phyloP scores from a whole-genome alignment of 2,797 vertebrate genomes.

The Malurus leucopterus region DNA sequence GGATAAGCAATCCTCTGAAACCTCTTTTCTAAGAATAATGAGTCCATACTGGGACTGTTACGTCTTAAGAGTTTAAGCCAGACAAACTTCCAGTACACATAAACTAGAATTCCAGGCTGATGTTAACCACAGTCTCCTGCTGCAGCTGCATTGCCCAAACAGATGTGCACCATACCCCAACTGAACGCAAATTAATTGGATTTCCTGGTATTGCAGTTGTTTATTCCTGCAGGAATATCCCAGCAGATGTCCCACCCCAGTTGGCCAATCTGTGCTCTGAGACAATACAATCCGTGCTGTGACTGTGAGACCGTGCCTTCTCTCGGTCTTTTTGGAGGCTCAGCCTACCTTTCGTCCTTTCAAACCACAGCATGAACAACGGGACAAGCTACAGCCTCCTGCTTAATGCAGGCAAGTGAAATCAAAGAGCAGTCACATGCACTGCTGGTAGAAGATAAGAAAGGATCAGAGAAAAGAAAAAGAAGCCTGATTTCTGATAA shows the following conservation, averaged over 20 bases:
- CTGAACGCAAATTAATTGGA: background rate
- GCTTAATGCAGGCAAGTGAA: background rate
- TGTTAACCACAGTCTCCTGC: background rate
- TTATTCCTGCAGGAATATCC: background rate
- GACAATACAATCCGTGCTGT: background rate
- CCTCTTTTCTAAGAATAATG: background rate
- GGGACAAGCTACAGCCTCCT: background rate
- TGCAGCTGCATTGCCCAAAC: slow-evolving; percentile 30
- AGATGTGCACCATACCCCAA: background rate
- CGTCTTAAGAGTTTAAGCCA: background rate
- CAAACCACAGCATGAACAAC: background rate
- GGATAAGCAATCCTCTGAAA: background rate
- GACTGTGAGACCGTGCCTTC: background rate
- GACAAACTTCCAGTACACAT: background rate
- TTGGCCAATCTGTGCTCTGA: background rate
- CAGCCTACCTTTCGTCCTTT: background rate
- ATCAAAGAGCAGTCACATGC: background rate
- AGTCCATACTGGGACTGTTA: background rate
- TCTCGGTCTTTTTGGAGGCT: background rate
- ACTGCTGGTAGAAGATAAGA: background rate
- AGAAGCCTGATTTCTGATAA: background rate
- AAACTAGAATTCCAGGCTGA: background rate
- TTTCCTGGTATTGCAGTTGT: slow-evolving; percentile 16
- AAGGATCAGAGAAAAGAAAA: background rate
- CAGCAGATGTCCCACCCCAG: background rate